Base-by-base conservation (phyloP, 2,797 vertebrate species). In the Pangasius djambal region DNA sequence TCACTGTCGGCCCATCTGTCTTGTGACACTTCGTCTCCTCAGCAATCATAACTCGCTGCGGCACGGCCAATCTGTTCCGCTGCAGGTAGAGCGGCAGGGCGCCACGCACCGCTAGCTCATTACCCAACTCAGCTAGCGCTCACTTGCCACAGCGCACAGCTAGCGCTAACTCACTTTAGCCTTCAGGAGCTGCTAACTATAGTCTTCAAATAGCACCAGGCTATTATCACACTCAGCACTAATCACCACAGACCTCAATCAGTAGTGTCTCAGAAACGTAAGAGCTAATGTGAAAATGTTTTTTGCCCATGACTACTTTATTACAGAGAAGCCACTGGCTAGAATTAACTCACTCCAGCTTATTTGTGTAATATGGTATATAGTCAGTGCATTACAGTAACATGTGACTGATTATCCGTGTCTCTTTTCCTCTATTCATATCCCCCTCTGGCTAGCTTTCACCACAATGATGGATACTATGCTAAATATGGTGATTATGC, bases 21-120 rank as follows among this genome's bases (percentile, higher is more conserved):
- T 94, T 94, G 93, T 94, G 94, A 95, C 91, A 94, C 94, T 94
- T 90, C 92, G 93, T 95, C 94, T 94, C 95, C 95, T 94, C 94
- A 63, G 95, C 95, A 95, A 96, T 95, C 94, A 95, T 96, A 95
- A 95, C 87, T 93, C 95, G 93, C 95, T 92, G 94, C 92, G 91
- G 95, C 93, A 86, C 90, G 94, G 94, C 95, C 96, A 96, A 96
- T 96, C 95, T 96, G 96, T 95, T 95, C 94, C 95, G 91, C 95
- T 94, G 92, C 96, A 96, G 96, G 95, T 94, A 95, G 92, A 92
- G 88, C 92, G 81, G 94, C 92, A 93, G 93, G 94, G 92, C 93
- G 92, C 91, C 87, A 88, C 31, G 88, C 89, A 72, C 89, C 85
- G 77, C 88, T 55, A 91, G 86, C 90, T 93, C 87, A 88, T 88